Conservation (phyloP, 1,140 invertebrate species). For the Zaprionus camerounensis region DNA sequence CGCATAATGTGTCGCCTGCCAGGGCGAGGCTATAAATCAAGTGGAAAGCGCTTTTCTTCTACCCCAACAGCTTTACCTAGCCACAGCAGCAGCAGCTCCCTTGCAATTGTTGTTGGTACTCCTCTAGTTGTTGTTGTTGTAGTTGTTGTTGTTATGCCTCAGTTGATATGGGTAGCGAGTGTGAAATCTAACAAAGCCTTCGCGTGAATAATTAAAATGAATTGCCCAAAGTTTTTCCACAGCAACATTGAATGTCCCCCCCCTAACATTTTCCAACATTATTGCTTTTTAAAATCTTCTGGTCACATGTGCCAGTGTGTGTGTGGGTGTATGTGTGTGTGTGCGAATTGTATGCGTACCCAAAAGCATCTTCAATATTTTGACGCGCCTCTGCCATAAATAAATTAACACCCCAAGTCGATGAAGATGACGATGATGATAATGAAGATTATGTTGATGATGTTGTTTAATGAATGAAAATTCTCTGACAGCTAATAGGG, state of each 20-base stretch:
- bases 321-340: background rate
- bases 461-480: conserved; percentile 41
- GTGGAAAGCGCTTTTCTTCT: conserved; percentile 51
- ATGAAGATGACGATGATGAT: conserved; percentile 17
- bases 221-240: conserved; percentile 57
- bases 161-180: conserved; percentile 55
- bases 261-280: conserved; percentile 36
- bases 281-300: conserved; percentile 74
- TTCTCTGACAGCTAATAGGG: conserved; percentile 52
- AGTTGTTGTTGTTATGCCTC: conserved; percentile 21
- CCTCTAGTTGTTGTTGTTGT: conserved; percentile 2
- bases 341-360: conserved; percentile 25
- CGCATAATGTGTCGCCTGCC: conserved; percentile 58
- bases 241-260: background rate
- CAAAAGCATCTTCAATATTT: conserved; percentile 58
- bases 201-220: conserved; percentile 81
- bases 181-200: conserved; percentile 66
- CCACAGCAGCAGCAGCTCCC: conserved; percentile 5
- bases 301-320: conserved; percentile 14
- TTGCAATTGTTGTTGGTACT: conserved; percentile 4
- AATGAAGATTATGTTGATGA: conserved; percentile 9
- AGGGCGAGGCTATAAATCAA: conserved; percentile 72
- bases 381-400: conserved; percentile 71
- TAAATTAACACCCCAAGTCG: conserved; percentile 62
- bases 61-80: background rate